A percentile compares a stretch with the other conserved stretches of the same genome.
Conservation (phyloP, 2,113 vertebrate genomes). For the Rhynchomys soricoides region DNA sequence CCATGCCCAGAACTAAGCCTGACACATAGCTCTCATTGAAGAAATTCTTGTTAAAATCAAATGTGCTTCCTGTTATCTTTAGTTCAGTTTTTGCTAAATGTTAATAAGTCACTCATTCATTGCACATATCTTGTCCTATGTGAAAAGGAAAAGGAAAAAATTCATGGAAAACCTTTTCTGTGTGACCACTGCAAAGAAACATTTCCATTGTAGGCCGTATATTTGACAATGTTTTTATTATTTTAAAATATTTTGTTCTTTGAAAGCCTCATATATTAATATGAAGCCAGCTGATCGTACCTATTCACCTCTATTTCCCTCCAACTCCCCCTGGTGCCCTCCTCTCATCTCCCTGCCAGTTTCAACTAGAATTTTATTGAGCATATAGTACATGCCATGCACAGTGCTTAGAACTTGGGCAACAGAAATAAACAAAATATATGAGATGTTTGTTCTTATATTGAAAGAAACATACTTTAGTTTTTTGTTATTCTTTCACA, state of each 20-base stretch:
- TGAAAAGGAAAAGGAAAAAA: conserved; percentile 40
- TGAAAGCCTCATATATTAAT: background rate
- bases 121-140: background rate
- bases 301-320: background rate
- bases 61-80: conserved; percentile 15
- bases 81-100: conserved; percentile 35
- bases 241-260: background rate
- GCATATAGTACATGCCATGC: background rate
- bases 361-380: background rate
- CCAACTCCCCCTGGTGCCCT: background rate
- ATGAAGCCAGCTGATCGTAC: background rate
- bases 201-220: conserved; percentile 10
- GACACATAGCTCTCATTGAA: background rate
- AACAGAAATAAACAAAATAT: background rate
- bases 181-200: conserved; percentile 41
- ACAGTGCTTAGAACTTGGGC: background rate
- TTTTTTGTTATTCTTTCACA: background rate
- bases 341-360: background rate
- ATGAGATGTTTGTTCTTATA: background rate
- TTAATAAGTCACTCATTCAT: background rate
- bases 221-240: conserved; percentile 34
- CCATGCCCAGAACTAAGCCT: background rate
- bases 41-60: conserved; percentile 27
- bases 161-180: conserved; percentile 8
- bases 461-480: background rate